These are phyloP conservation scores for Deilephila porcellus DNA, from an alignment of 2,888 invertebrate genomes.

Conservation along the genomic window DNA sequence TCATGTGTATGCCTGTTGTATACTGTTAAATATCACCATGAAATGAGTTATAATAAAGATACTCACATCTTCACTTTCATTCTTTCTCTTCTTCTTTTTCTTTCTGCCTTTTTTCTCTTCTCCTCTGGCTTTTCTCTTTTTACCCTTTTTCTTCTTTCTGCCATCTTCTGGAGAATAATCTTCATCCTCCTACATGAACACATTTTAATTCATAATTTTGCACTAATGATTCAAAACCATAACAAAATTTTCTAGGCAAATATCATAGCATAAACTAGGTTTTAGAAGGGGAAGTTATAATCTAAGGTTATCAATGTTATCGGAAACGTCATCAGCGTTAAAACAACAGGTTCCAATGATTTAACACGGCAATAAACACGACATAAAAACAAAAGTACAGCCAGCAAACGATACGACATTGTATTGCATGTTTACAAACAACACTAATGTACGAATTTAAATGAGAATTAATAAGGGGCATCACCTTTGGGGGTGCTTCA, in stretches of 20 bases:
- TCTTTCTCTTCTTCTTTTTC: slow-evolving; percentile 97
- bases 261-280: neutral
- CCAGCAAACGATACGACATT: slow-evolving; percentile 41
- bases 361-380: slow-evolving; percentile 29
- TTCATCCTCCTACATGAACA: slow-evolving; percentile 88
- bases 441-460: neutral
- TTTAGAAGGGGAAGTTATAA: neutral
- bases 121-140: slow-evolving; percentile 95
- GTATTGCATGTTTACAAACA: slow-evolving; percentile 35
- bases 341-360: neutral
- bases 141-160: slow-evolving; percentile 96
- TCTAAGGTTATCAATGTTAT: neutral
- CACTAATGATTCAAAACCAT: neutral
- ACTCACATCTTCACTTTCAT: slow-evolving; percentile 92
- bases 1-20: no score
- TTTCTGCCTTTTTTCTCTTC: slow-evolving; percentile 97
- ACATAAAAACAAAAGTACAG: slow-evolving; percentile 36
- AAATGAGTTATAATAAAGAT: slow-evolving; percentile 29
- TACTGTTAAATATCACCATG: slow-evolving; percentile 27
- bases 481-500: slow-evolving; percentile 86
- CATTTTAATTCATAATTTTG: slow-evolving; percentile 1
- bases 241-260: neutral
- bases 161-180: slow-evolving; percentile 94
- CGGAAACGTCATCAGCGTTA: neutral
- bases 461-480: slow-evolving; percentile 36